Conservation (phyloP, 2,797 vertebrate species). For the Eidolon dupreanum region DNA sequence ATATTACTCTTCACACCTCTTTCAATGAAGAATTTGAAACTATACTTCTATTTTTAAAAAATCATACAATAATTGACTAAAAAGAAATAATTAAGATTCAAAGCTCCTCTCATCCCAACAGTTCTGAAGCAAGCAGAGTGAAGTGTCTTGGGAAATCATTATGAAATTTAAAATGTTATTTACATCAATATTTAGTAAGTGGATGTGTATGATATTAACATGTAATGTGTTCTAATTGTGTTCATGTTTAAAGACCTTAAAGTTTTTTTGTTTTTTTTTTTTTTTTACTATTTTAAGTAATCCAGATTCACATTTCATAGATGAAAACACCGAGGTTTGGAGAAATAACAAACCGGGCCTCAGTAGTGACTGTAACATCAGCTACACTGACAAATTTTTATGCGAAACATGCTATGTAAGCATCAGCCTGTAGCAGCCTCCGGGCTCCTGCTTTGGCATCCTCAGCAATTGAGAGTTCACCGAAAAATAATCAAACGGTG, state of each 20-base stretch:
- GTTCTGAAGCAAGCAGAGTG: neutral
- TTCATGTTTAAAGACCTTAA: neutral
- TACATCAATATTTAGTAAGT: neutral
- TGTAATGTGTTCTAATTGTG: neutral
- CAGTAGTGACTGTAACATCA: neutral
- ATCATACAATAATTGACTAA: neutral
- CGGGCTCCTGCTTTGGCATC: neutral
- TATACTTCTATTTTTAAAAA: neutral
- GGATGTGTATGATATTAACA: neutral
- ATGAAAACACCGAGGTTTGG: neutral
- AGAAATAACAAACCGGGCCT: neutral
- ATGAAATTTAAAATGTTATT: neutral
- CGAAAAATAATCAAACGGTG: neutral
- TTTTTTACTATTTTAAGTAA: neutral
- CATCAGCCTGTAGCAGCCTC: accelerated
- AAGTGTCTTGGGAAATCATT: neutral
- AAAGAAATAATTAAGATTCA: slow-evolving; percentile 18
- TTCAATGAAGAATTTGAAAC: neutral
- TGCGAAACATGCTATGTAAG: neutral
- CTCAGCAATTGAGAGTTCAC: neutral
- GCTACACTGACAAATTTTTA: neutral
- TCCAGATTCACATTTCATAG: neutral
- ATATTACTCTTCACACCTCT: slow-evolving; percentile 17
- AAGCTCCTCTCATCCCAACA: neutral
- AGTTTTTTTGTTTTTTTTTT: neutral